Evolutionary conservation across 2,888 invertebrate species (phyloP), one percentile per base, ranked within the genome.

Genomic region (Ophonus ardosiacus): DNA sequence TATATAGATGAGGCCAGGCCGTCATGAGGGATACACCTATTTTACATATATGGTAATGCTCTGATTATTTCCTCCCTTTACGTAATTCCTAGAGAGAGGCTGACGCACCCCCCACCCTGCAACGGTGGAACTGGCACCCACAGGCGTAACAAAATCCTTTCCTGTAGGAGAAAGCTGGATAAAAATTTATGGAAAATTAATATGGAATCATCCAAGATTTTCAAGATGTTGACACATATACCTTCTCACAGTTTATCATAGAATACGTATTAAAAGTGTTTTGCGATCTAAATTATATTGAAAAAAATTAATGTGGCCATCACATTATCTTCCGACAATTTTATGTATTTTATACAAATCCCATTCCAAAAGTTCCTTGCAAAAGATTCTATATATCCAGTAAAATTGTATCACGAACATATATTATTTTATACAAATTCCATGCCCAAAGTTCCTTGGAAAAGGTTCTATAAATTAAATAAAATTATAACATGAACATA

Each of bases 41-140:
- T 83, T 83, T 83, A 83, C 83, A 83, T 83, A 83, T 83, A 83
- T 83, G 83, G 74, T 83, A 83, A 83, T 83, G 57, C 61, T 74
- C 43, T 83, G 83, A 83, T 83, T 83, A 83, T 83, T 83, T 83
- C 83, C 61, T 83, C 40, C 81, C 38, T 65, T 81, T 83, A 83
- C 59, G 83, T 83, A 83, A 83, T 83, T 83, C 76, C 61, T 61
- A 59, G 61, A 83, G 71, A 74, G 74, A 61, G 74, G 61, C 21
- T 43, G 40, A 74, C 43, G 43, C 71, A 74, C 10, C 17, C n/a
- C 8, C 7, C 43, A 15, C 17, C 68, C 68, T 40, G 15, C n/a
- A 31, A 15, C 68, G 68, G 15, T 40, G 15, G 31, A 68, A 74
- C 71, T 74, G 43, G 43, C 71, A 6, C 31, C 8, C 71, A 74